phyloP scores from a whole-genome alignment of 92 coral and sea anemone species.

The Nematostella vectensis region DNA sequence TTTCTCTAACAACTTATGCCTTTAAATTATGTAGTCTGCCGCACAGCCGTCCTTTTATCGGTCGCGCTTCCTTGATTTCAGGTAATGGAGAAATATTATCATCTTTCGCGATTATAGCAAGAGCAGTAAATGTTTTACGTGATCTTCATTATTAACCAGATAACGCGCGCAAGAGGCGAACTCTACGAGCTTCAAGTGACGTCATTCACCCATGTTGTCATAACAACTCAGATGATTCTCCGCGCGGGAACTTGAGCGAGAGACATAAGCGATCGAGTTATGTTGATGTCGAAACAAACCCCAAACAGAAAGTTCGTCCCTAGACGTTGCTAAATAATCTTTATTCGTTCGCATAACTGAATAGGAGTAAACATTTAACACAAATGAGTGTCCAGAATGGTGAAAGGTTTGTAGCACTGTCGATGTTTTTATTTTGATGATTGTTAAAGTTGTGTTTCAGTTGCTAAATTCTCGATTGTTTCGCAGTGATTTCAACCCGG shows the following conservation, averaged over 20 bases:
- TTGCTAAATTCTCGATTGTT: not conserved
- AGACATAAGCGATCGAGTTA: not conserved
- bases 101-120: too few relatives aligned
- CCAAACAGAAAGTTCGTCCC: too few relatives aligned
- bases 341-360: too few relatives aligned
- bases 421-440: not conserved
- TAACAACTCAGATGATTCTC: not conserved
- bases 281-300: not conserved
- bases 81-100: too few relatives aligned
- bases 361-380: not conserved
- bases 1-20: too few relatives aligned
- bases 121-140: too few relatives aligned
- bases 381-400: not conserved
- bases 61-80: too few relatives aligned
- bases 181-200: not conserved
- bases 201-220: not conserved
- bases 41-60: too few relatives aligned
- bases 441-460: not conserved
- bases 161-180: too few relatives aligned
- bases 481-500: not conserved
- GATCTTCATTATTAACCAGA: too few relatives aligned
- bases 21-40: too few relatives aligned
- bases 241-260: conserved; percentile 2
- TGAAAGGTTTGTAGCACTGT: not conserved
- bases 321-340: too few relatives aligned